phyloP scores from a whole-genome alignment of 2,797 vertebrate species.

The Etheostoma nigrum region DNA sequence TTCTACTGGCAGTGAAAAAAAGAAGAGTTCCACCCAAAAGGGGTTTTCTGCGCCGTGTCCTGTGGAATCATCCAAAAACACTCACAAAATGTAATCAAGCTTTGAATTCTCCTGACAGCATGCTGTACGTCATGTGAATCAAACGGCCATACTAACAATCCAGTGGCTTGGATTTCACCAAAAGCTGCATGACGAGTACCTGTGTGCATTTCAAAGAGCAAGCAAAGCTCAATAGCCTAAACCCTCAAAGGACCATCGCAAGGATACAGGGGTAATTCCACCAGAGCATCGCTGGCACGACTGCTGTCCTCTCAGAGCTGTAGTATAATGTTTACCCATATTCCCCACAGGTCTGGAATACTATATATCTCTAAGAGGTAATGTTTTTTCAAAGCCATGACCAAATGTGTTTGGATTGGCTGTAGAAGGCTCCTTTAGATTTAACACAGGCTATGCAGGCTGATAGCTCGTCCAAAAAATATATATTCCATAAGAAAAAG shows the following conservation, averaged over 20 bases:
- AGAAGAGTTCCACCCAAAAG: constrained; percentile 5
- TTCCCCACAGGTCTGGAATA: constrained; percentile 92
- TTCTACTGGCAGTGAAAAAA: neutral
- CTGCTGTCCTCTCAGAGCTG: constrained; percentile 73
- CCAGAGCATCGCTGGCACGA: constrained; percentile 62
- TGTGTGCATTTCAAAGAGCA: constrained; percentile 43
- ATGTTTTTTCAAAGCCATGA: constrained; percentile 94
- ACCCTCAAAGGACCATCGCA: constrained; percentile 23
- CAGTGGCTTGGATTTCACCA: constrained; percentile 44
- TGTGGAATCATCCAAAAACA: constrained; percentile 53
- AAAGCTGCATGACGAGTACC: constrained; percentile 49
- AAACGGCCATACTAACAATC: constrained; percentile 26
- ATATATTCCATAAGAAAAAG: constrained; percentile 67
- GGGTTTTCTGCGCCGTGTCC: neutral
- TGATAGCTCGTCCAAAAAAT: constrained; percentile 73
- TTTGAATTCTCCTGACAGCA: constrained; percentile 29
- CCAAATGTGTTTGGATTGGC: constrained; percentile 98
- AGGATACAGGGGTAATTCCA: constrained; percentile 55
- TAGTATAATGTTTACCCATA: constrained; percentile 93
- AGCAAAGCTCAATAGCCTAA: constrained; percentile 25
- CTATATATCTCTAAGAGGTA: constrained; percentile 95
- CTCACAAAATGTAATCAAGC: constrained; percentile 34
- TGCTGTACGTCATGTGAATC: constrained; percentile 52
- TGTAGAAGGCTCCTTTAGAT: constrained; percentile 87
- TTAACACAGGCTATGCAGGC: constrained; percentile 88